Percentiles rank a stretch among this genome's conserved stretches.
Evolutionary conservation across 2,113 vertebrate genomes (phyloP).

Genomic region (Cisticola juncidis): DNA sequence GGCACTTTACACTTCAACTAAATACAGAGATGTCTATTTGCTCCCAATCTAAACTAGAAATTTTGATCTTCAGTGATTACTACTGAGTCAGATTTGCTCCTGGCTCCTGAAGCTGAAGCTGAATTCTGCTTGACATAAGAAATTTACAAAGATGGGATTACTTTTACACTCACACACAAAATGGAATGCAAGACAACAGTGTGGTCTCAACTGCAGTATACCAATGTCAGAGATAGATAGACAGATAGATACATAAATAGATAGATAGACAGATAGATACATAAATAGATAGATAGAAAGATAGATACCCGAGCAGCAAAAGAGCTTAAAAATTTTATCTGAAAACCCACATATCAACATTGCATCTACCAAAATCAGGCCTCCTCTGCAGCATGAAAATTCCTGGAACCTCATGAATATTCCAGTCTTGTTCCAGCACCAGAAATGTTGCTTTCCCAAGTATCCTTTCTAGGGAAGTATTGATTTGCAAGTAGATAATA

Average conservation of each 20-base stretch:
- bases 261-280: not conserved
- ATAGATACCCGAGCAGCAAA: not conserved
- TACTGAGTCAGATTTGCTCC: not conserved
- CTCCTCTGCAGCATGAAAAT: not conserved
- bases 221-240: not conserved
- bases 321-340: not conserved
- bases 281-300: not conserved
- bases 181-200: not conserved
- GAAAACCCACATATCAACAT: not conserved
- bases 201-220: not conserved
- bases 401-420: not conserved
- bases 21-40: not conserved
- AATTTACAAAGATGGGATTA: not conserved
- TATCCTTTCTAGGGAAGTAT: not conserved
- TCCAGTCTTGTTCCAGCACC: not conserved
- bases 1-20: not conserved
- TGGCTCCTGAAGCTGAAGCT: not conserved
- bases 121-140: not conserved
- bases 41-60: not conserved
- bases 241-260: not conserved
- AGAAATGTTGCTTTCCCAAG: not conserved
- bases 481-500: not conserved
- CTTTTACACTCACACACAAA: not conserved
- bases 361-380: not conserved
- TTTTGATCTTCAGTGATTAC: not conserved